Percentiles rank a stretch among this genome's conserved stretches.
phyloP scores from a whole-genome alignment of 2,797 vertebrate species.

The Podargus strigoides region DNA sequence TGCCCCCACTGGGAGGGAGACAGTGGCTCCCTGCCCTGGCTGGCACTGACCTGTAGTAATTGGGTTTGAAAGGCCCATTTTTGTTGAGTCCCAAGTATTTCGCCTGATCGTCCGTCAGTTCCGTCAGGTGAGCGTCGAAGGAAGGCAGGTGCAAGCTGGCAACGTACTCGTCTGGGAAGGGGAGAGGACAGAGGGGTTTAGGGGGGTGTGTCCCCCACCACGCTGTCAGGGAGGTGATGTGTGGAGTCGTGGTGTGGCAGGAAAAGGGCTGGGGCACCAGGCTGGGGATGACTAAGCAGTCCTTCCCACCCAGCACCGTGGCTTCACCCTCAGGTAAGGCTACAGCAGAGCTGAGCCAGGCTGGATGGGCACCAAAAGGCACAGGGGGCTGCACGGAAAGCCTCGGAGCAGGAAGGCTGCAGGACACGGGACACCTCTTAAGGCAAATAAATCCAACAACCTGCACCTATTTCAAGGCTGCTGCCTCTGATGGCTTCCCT shows the following conservation, averaged over 20 bases:
- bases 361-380: not conserved
- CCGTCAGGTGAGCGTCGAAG: constrained; percentile 92
- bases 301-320: rapidly evolving
- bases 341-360: not conserved
- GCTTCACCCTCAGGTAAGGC: rapidly evolving
- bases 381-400: not conserved
- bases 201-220: not conserved
- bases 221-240: rapidly evolving
- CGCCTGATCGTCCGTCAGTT: constrained; percentile 91
- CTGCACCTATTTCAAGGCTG: rapidly evolving
- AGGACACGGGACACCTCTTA: not conserved
- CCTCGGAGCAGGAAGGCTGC: not conserved
- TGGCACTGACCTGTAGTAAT: constrained; percentile 88
- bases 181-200: not conserved
- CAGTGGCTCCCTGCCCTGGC: not conserved
- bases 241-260: rapidly evolving
- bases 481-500: not conserved
- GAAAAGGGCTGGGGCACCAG: rapidly evolving
- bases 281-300: not conserved
- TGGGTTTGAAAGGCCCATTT: constrained; percentile 95
- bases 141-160: constrained; percentile 94
- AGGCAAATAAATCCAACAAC: not conserved
- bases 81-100: constrained; percentile 96
- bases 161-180: constrained; percentile 88
- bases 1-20: not conserved